A percentile compares a stretch with the other conserved stretches of the same genome.
Evolutionary conservation across 2,113 vertebrate genomes (phyloP).

Genomic region (Sterrhoptilus dennistouni): DNA sequence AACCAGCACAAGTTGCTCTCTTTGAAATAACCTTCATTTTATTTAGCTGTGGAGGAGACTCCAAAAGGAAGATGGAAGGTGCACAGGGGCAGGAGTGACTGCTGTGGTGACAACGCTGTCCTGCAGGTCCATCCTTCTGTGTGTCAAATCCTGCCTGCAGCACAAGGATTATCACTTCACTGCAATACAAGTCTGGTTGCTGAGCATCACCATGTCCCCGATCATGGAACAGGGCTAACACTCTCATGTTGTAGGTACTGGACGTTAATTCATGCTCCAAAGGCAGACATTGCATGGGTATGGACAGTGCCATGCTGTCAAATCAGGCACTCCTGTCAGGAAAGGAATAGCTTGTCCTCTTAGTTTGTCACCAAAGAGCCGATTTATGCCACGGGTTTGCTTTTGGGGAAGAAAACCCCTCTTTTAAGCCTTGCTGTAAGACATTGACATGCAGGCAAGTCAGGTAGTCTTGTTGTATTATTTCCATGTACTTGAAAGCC

Average conservation of each 20-base stretch:
- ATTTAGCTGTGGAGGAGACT: background rate
- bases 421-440: background rate
- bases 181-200: background rate
- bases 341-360: background rate
- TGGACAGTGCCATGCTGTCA: background rate
- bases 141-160: background rate
- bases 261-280: background rate
- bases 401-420: background rate
- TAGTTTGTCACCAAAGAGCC: background rate
- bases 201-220: accelerated
- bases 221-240: background rate
- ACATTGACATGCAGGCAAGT: background rate
- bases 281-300: background rate
- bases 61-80: background rate
- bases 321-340: background rate
- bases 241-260: background rate
- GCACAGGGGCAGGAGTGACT: background rate
- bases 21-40: background rate
- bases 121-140: background rate
- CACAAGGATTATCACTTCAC: background rate
- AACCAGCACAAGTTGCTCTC: background rate
- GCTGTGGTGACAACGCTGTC: background rate
- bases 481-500: background rate
- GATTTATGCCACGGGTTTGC: background rate
- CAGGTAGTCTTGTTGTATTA: background rate